phyloP scores from a whole-genome alignment of 2,888 invertebrate genomes.

The Smittia sp. region DNA sequence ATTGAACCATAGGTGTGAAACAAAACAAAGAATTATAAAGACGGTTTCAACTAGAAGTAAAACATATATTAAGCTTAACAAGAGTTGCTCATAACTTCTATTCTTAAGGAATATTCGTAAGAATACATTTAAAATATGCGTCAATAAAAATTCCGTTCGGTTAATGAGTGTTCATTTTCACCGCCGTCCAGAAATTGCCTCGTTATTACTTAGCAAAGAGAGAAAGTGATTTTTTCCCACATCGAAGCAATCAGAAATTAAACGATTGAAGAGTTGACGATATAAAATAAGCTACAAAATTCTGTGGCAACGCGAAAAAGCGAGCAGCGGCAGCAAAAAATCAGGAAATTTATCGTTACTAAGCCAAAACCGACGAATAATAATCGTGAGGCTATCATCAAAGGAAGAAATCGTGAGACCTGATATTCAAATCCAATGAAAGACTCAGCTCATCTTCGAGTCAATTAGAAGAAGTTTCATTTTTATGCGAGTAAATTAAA shows the following conservation, averaged over 20 bases:
- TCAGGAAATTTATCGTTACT: background rate
- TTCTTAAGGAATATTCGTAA: no score
- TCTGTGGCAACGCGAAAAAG: background rate
- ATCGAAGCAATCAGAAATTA: no score
- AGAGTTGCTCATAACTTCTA: background rate
- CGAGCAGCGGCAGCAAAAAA: background rate
- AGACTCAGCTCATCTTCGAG: background rate
- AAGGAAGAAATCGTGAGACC: background rate
- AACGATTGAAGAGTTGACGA: no score
- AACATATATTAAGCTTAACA: no score
- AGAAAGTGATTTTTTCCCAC: background rate
- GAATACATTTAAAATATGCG: background rate
- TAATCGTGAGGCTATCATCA: constrained; percentile 1
- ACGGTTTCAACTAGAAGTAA: no score
- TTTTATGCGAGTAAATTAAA: constrained; percentile 4
- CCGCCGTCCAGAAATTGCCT: background rate
- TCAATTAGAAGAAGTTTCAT: background rate
- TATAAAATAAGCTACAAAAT: no score
- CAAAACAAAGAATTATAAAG: no score
- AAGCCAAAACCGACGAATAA: background rate
- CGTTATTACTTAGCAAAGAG: background rate
- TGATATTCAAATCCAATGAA: background rate
- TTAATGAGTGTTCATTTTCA: background rate
- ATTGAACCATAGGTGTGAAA: no score
- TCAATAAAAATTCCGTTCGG: background rate